Base-by-base conservation (phyloP, 2,113 vertebrate genomes). In the Corydoras maculifer region DNA sequence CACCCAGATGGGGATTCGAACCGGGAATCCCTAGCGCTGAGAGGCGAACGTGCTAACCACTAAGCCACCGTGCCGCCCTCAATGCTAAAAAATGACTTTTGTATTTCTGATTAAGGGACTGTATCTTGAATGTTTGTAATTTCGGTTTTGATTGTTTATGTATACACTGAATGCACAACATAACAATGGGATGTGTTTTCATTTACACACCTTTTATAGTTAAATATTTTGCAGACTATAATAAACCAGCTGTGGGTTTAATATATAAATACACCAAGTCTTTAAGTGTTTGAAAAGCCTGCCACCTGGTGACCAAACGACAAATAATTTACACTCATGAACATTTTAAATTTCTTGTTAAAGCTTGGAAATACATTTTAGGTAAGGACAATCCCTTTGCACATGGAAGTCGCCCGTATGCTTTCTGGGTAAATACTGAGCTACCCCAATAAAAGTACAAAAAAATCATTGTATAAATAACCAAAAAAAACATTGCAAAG, bases 261-360 rank as follows among this genome's bases (percentile, higher is more conserved):
- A 8, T 43, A 48, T 50, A 14, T 67, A 3, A 53, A 10, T 53
- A 53, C 29, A 18, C 53, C 30, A 12, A 43, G 35, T 68, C 60
- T 70, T 54, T 70, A 79, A 78, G 25, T 49, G 31, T 77, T 49
- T 73, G 70, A 73, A 75, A 81, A 81, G 79, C 15, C 79, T 83
- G 82, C 79, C 54, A 57, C 14, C 54, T 57, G 54, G 54, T 57
- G 54, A 5, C 54, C 14, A n/a, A 57, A n/a, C 5, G 4, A 43
- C 35, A 8, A 5, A 43, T 43, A 43, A 43, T 43, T 43, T 43
- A 8, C 35, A 8, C 35, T 43, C 35, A 43, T 43, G 35, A 43
- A 43, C 35, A 25, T 25, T 25, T 25, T 25, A 25, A 25, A 25
- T 25, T 25, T 25, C 18, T 25, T 25, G 1, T 25, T 25, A 25